A percentile compares a stretch with the other conserved stretches of the same genome.
Conservation (phyloP, 1,140 invertebrate genomes). For the Scaptomyza hsui region DNA sequence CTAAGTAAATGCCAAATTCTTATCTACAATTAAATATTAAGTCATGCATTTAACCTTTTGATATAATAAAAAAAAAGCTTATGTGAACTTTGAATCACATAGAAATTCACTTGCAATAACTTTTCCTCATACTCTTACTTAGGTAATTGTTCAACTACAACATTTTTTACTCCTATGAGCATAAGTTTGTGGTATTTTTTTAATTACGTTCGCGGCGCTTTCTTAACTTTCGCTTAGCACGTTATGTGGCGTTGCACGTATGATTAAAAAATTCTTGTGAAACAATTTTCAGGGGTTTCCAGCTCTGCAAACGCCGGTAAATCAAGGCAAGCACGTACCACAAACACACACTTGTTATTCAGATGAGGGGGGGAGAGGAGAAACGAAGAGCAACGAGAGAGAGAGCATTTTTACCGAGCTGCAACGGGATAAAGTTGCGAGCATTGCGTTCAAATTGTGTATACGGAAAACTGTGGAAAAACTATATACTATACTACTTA, state of each 20-base stretch:
- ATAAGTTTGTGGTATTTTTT: conserved; percentile 31
- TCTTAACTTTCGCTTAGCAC: conserved; percentile 38
- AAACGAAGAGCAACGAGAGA: background rate
- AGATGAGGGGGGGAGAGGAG: background rate
- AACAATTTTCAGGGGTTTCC: conserved; percentile 61
- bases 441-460: conserved; percentile 62
- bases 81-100: background rate
- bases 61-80: background rate
- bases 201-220: conserved; percentile 60
- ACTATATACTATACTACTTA: conserved; percentile 19
- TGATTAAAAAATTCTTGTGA: conserved; percentile 79
- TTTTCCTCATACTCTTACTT: background rate
- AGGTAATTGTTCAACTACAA: conserved; percentile 22
- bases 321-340: conserved; percentile 55
- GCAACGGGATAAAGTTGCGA: conserved; percentile 29
- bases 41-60: conserved; percentile 4
- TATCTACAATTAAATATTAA: background rate
- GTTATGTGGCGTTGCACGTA: conserved; percentile 39
- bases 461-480: conserved; percentile 56
- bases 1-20: background rate
- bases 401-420: conserved; percentile 33
- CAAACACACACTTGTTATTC: conserved; percentile 23
- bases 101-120: background rate
- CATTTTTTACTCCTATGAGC: conserved; percentile 1
- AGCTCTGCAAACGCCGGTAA: conserved; percentile 67